A percentile compares a stretch with the other conserved stretches of the same genome.
Evolutionary conservation across 2,113 vertebrate species (phyloP).

Genomic region (Gnathonemus longibarbis): DNA sequence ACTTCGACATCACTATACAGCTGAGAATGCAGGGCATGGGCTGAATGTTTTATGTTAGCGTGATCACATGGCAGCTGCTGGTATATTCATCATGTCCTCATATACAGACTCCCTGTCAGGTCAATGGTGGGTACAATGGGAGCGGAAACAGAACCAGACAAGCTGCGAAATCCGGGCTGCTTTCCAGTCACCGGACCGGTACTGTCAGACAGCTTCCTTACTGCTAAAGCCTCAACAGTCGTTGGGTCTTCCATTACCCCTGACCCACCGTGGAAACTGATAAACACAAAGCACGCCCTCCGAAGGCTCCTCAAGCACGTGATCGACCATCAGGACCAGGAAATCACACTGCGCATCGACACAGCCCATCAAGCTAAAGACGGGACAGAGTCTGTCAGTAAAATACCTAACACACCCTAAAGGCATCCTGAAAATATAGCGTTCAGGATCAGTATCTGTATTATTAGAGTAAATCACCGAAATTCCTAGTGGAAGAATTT

Average conservation of each 20-base stretch:
- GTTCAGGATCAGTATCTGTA: not conserved
- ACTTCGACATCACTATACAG: not conserved
- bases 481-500: not conserved
- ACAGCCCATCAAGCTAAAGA: not conserved
- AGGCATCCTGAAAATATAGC: not conserved
- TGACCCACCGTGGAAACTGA: not conserved
- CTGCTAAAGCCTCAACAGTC: constrained; percentile 30
- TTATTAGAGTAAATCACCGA: not conserved
- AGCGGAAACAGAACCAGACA: not conserved
- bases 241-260: constrained; percentile 32
- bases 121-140: not conserved
- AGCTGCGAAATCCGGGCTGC: not conserved
- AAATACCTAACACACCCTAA: not conserved
- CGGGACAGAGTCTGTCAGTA: not conserved
- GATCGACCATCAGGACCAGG: not conserved
- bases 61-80: not conserved
- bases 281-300: constrained; percentile 28
- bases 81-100: not conserved
- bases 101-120: constrained; percentile 1
- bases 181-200: not conserved
- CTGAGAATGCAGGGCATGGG: not conserved
- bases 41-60: not conserved
- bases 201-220: constrained; percentile 34
- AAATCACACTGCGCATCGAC: not conserved
- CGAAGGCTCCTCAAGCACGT: not conserved